Evolutionary conservation across 2,113 vertebrate species (phyloP), one percentile per base, ranked within the genome.

Genomic region (Psilopogon haemacephalus): DNA sequence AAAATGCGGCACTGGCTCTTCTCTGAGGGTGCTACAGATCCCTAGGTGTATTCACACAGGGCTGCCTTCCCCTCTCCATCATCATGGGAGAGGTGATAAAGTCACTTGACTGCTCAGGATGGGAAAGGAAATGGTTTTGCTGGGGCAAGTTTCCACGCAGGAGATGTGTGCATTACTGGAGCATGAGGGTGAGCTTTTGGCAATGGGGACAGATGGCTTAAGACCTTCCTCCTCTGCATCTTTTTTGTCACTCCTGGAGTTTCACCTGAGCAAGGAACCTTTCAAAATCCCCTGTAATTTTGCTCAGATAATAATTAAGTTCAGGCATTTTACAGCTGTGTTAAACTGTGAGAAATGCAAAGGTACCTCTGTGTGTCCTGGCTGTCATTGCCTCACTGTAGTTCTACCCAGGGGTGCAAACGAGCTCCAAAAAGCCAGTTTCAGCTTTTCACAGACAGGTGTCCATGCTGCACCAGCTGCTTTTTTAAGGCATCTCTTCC

Each of bases 291-390:
- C 46, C 28, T 58, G 27, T 32, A 54, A 21, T 56, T 83, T 85
- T 79, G 60, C 32, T 44, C 52, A 35, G 70, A 26, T 32, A 48
- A 62, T 48, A 65, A 77, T 68, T 40, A 64, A 78, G 11, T 16
- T 91, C 18, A 67, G 40, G 16, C 0, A 0, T 44, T 80, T 88
- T 74, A 46, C 23, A 81, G 65, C 1, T 0, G 0, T 19, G 4
- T 33, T 58, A 44, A 62, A 65, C 65, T 3, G 0, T 30, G 72
- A 74, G 56, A 72, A 92, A 15, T 15, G 21, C 18, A 40, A 46
- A 74, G 26, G 46, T 70, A 67, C 54, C 46, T 40, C 0, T 5
- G 0, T 17, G 44, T 77, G 65, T 24, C 54, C 52, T 4, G 2
- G 23, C 33, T 77, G n/a, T 28, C 28, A 5, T 5, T 55, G 32